Conservation (phyloP, 1,140 invertebrate genomes). For the Armadillidium nasatum region DNA sequence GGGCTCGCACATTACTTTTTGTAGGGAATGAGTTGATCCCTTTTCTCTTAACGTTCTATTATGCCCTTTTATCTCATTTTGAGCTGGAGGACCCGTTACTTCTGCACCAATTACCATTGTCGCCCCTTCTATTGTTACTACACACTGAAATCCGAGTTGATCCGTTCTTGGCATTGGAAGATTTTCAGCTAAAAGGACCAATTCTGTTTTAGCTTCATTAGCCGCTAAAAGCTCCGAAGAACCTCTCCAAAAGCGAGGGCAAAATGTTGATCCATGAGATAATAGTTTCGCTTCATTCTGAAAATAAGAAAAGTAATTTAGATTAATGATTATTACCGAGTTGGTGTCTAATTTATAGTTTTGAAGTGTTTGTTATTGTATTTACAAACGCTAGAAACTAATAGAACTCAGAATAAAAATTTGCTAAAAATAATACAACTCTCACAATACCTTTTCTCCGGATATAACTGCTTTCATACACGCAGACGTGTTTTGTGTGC, state of each 20-base stretch:
- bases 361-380: neutral
- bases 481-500: slow-evolving; percentile 75
- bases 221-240: slow-evolving; percentile 67
- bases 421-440: too few species aligned
- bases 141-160: slow-evolving; percentile 83
- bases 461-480: slow-evolving; percentile 78
- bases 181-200: slow-evolving; percentile 82
- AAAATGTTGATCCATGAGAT: slow-evolving; percentile 68
- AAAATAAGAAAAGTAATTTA: slow-evolving; percentile 39
- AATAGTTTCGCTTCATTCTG: slow-evolving; percentile 67
- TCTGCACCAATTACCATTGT: slow-evolving; percentile 80
- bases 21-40: slow-evolving; percentile 48
- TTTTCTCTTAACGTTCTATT: neutral
- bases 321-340: neutral
- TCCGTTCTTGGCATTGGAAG: slow-evolving; percentile 63
- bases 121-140: slow-evolving; percentile 82
- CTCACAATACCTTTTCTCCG: slow-evolving; percentile 62
- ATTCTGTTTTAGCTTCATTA: slow-evolving; percentile 81
- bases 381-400: slow-evolving; percentile 1
- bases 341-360: too few species aligned
- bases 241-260: slow-evolving; percentile 69
- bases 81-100: slow-evolving; percentile 51
- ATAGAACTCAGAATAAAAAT: neutral
- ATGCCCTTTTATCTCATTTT: neutral
- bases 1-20: slow-evolving; percentile 81